A percentile compares a stretch with the other conserved stretches of the same genome.
Evolutionary conservation across 2,113 vertebrate species (phyloP).

Genomic region (Sporophila hypoxantha): DNA sequence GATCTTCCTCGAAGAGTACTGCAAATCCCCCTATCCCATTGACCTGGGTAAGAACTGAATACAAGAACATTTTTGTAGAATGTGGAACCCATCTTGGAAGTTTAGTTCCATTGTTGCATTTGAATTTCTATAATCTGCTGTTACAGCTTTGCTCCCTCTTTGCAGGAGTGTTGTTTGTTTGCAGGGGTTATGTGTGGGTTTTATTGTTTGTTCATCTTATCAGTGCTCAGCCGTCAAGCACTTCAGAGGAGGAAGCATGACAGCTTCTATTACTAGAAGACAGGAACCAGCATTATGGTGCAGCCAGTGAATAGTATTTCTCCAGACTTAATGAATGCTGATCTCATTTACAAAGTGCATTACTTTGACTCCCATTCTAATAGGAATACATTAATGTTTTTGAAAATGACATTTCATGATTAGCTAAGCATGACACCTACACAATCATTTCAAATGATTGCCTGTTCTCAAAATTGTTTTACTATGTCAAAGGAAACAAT

Average conservation of each 20-base stretch:
- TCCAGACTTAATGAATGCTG: slow-evolving; percentile 21
- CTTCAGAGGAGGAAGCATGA: not conserved
- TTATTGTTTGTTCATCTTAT: not conserved
- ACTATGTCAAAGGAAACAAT: slow-evolving; percentile 35
- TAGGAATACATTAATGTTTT: slow-evolving; percentile 41
- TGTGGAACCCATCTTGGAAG: not conserved
- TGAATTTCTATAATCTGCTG: not conserved
- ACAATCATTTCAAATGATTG: slow-evolving; percentile 47
- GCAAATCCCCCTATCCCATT: not conserved
- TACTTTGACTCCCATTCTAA: slow-evolving; percentile 9
- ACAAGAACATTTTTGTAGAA: not conserved
- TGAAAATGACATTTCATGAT: slow-evolving; percentile 57
- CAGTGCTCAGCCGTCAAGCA: not conserved
- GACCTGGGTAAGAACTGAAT: not conserved
- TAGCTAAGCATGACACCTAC: slow-evolving; percentile 44
- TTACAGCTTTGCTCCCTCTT: not conserved
- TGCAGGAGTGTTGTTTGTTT: not conserved
- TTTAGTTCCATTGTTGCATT: not conserved
- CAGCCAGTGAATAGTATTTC: not conserved
- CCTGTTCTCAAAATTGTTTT: slow-evolving; percentile 41
- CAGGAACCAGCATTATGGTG: not conserved
- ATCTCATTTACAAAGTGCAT: slow-evolving; percentile 44
- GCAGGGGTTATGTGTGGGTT: not conserved
- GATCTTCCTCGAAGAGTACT: not conserved
- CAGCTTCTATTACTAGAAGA: slow-evolving; percentile 28